phyloP scores from a whole-genome alignment of 2,797 vertebrate genomes.

The Perdix hodgsoniae region DNA sequence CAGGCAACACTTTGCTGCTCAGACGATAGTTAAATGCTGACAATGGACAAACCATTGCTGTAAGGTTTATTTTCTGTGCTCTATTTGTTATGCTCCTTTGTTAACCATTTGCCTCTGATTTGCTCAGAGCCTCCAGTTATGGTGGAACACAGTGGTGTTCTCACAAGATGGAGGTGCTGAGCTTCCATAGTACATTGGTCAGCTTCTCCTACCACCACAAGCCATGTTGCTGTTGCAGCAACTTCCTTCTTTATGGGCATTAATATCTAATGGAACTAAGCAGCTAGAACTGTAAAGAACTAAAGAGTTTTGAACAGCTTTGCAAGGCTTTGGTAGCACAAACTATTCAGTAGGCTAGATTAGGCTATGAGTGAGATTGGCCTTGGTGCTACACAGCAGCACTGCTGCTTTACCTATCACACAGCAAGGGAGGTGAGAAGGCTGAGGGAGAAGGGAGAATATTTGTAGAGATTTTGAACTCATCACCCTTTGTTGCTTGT shows the following conservation, averaged over 20 bases:
- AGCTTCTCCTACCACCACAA: neutral
- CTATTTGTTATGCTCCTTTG: neutral
- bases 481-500: neutral
- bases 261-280: neutral
- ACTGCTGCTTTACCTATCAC: neutral
- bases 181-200: fast-evolving
- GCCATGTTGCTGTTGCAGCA: neutral
- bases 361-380: neutral
- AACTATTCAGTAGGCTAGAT: neutral
- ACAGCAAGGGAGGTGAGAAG: neutral
- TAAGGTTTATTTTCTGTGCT: neutral
- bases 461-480: neutral
- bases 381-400: neutral
- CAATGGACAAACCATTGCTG: neutral
- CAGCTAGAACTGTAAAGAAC: neutral
- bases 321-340: neutral
- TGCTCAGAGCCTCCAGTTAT: neutral
- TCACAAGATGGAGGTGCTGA: neutral
- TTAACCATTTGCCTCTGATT: neutral
- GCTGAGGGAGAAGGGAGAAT: neutral
- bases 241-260: neutral
- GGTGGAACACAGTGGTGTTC: neutral
- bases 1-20: neutral
- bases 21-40: neutral
- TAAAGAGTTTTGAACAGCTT: neutral